Conservation (phyloP, 2,113 vertebrate genomes). For the Mustelus asterias region DNA sequence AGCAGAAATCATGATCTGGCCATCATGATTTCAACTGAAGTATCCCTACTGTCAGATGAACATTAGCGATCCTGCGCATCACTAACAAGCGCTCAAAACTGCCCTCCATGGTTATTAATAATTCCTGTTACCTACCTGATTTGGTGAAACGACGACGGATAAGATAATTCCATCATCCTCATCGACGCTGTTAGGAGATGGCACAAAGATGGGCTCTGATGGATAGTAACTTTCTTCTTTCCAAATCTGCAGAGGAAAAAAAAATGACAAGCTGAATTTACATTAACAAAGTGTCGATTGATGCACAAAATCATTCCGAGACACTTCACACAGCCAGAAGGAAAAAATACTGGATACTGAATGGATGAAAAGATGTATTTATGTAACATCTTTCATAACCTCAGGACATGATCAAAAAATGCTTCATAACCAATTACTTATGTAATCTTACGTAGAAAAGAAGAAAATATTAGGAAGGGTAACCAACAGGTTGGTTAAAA, state of each 20-base stretch:
- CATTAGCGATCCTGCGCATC: too few species aligned
- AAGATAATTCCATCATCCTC: conserved; percentile 78
- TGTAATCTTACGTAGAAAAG: neutral
- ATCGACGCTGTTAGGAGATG: conserved; percentile 58
- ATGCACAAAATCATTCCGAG: neutral
- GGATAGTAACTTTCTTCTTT: conserved; percentile 72
- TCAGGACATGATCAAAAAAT: neutral
- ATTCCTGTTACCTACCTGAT: conserved; percentile 68
- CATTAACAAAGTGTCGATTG: neutral
- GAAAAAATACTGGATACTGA: neutral
- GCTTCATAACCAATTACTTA: neutral
- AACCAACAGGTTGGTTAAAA: too few species aligned
- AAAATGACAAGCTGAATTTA: neutral
- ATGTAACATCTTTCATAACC: neutral
- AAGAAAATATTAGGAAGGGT: neutral
- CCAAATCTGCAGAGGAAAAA: conserved; percentile 66
- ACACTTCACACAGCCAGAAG: neutral
- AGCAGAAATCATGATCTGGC: too few species aligned
- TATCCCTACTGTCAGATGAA: too few species aligned
- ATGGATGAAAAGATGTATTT: neutral
- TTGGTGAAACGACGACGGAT: conserved; percentile 76
- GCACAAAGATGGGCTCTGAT: conserved; percentile 81
- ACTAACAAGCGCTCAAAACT: too few species aligned
- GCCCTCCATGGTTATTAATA: neutral
- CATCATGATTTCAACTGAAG: too few species aligned